Base-by-base conservation (phyloP, 2,113 vertebrate genomes). In the Empidonax alnorum region DNA sequence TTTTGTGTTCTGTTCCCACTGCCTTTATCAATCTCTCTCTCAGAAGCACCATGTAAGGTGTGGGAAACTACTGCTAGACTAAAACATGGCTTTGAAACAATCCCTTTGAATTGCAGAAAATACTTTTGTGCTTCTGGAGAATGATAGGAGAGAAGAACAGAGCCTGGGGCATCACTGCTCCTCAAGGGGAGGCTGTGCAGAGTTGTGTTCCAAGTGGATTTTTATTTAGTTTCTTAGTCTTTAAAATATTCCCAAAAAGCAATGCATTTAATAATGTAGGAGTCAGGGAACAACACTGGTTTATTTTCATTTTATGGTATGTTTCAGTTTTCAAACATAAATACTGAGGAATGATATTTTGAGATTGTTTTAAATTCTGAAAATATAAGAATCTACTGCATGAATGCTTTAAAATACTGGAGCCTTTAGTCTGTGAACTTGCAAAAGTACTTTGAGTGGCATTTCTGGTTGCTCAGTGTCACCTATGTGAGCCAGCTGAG, bases 181-280 rank as follows among this genome's bases (percentile, higher is more conserved):
- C 52, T 82, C 0, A 4, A 41, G 50, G 25, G 22, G 17, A 87
- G 25, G 27, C 61, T 79, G 28, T 50, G 63, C 37, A 73, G 30
- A 87, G 33, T 59, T n/a, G 9, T 31, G 55, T 17, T 33, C 33
- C 0, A 0, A 1, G 4, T 13, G 63, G 28, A 24, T 10, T 82
- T 90, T 49, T 81, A 30, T 74, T 82, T 74, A 10, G 83, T 77
- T 83, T 76, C 35, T 20, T 55, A 47, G 11, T 46, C 11, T 80
- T 88, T 76, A 52, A 83, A 94, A 67, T 31, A 63, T 14, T 3
- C 25, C 16, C 47, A 71, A 41, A 44, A 71, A 72, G 21, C 25
- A 72, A 50, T 62, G 31, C 25, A 55, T 86, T 76, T 46, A 67
- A 31, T 88, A 46, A 75, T 56, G 41, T 24, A 58, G 7, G 25